Conservation (phyloP, 2,113 vertebrate species). For the Sebastes schlegelii region DNA sequence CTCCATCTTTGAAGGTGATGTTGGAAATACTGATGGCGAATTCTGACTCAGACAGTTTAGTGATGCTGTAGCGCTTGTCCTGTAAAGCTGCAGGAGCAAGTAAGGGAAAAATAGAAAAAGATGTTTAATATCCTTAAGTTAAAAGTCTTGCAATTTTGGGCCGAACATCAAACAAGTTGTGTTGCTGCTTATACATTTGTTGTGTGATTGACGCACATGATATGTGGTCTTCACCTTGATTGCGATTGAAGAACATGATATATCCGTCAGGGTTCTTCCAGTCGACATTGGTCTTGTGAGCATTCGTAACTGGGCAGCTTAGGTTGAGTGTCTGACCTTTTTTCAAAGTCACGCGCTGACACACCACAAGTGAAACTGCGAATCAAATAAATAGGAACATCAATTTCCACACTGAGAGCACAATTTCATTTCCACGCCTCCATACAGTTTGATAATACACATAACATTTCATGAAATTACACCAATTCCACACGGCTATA, state of each 20-base stretch:
- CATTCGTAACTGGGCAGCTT: conserved; percentile 56
- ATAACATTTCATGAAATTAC: not conserved
- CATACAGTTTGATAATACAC: not conserved
- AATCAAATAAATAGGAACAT: conserved; percentile 22
- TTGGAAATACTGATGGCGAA: conserved; percentile 72
- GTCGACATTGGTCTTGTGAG: conserved; percentile 51
- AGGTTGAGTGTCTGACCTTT: conserved; percentile 74
- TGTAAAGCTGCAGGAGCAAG: conserved; percentile 35
- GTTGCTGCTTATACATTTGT: not conserved
- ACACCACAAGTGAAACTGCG: conserved; percentile 58
- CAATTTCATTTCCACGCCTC: not conserved
- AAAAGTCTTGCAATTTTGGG: not conserved
- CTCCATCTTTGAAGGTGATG: conserved; percentile 79
- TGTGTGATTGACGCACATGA: not conserved
- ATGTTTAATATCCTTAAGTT: not conserved
- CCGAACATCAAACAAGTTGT: not conserved
- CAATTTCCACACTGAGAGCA: not conserved
- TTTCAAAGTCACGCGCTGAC: conserved; percentile 52
- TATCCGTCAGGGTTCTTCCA: conserved; percentile 77
- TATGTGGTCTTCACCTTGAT: conserved; percentile 59
- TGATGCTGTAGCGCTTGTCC: conserved; percentile 73
- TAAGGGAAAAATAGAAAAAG: not conserved
- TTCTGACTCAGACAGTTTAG: conserved; percentile 52
- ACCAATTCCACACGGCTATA: not conserved
- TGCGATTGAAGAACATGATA: conserved; percentile 73